Evolutionary conservation across 2,797 vertebrate species (phyloP).

Genomic region (Pyrocephalus nanus): DNA sequence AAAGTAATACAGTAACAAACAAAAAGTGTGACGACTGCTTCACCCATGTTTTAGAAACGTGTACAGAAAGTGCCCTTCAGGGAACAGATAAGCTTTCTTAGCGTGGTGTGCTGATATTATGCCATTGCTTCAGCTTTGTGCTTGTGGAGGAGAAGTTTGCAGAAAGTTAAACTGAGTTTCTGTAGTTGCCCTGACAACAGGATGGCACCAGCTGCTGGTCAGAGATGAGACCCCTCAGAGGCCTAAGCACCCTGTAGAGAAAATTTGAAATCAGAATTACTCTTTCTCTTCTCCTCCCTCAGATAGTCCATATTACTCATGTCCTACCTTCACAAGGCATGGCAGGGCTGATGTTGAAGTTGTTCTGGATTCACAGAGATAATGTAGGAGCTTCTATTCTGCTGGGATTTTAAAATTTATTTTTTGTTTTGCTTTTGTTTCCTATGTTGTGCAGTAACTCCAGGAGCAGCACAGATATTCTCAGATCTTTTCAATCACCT

Average conservation of each 20-base stretch:
- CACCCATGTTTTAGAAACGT: background rate
- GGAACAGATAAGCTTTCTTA: background rate
- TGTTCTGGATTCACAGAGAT: background rate
- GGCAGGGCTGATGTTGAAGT: background rate
- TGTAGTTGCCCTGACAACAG: background rate
- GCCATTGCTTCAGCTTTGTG: background rate
- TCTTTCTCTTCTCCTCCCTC: background rate
- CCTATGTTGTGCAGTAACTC: background rate
- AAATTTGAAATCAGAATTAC: background rate
- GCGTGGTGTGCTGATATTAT: rapidly evolving
- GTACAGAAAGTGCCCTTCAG: background rate
- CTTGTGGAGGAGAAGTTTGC: background rate
- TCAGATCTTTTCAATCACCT: background rate
- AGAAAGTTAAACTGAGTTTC: background rate
- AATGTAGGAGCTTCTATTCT: background rate
- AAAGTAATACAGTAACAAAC: background rate
- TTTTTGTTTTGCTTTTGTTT: background rate
- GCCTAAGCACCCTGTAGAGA: background rate
- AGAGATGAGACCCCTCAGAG: background rate
- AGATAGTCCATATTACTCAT: background rate
- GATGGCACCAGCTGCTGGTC: background rate
- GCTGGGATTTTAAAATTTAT: background rate
- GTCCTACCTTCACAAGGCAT: background rate
- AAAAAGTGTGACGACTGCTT: background rate
- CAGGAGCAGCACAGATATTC: background rate